These are phyloP conservation scores for Gobionotothen gibberifrons DNA, from an alignment of 2,797 vertebrate genomes.

Conservation along the genomic window DNA sequence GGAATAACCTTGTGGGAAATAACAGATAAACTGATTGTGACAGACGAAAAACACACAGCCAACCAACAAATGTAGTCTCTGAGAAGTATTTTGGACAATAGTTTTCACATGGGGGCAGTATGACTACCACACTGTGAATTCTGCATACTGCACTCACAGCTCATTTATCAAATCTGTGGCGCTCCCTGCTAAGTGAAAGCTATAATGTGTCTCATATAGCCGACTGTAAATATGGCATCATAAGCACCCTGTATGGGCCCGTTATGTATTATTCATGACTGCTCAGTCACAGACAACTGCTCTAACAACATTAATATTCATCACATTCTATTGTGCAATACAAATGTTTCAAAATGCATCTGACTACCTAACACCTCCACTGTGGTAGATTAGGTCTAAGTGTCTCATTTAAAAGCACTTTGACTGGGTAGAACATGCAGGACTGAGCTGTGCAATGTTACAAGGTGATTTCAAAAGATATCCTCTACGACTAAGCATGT, in stretches of 20 bases:
- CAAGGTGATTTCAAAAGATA: too few species aligned
- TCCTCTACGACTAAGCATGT: too few species aligned
- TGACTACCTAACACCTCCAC: conserved; percentile 42
- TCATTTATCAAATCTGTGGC: conserved; percentile 15
- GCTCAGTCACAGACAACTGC: conserved; percentile 28
- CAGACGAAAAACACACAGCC: conserved; percentile 1
- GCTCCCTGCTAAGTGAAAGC: conserved; percentile 5
- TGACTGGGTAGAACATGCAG: neutral
- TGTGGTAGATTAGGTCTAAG: conserved; percentile 22
- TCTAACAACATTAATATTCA: conserved; percentile 56
- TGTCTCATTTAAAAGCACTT: conserved; percentile 30
- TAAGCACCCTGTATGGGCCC: conserved; percentile 25
- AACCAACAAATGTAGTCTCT: neutral
- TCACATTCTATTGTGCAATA: conserved; percentile 35
- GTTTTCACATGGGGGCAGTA: conserved; percentile 62
- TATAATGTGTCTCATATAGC: conserved; percentile 12
- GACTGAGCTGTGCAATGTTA: too few species aligned
- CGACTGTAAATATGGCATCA: conserved; percentile 35
- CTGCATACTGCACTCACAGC: conserved; percentile 23
- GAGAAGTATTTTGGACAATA: neutral
- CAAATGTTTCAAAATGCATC: conserved; percentile 38
- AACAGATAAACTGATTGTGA: neutral
- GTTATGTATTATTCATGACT: conserved; percentile 51
- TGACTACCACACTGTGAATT: conserved; percentile 16
- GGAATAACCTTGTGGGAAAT: neutral